Evolutionary conservation across 2,113 vertebrate genomes (phyloP).

Genomic region (Manacus vitellinus): DNA sequence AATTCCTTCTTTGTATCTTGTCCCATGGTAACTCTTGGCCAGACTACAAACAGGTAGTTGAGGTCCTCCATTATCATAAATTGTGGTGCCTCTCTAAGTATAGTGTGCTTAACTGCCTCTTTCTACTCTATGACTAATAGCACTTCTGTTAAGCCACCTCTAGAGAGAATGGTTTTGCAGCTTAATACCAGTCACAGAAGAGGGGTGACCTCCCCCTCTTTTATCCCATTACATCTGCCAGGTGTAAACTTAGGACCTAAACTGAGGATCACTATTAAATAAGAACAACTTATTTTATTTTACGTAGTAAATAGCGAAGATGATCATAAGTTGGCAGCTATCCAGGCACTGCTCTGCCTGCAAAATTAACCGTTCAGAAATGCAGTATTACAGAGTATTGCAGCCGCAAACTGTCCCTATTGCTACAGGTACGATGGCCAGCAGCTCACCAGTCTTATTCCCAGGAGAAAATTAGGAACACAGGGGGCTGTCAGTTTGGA

Average conservation of each 20-base stretch:
- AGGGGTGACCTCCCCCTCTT: not conserved
- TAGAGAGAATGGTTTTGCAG: not conserved
- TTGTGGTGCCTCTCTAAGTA: not conserved
- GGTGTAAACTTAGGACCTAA: not conserved
- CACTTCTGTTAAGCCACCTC: not conserved
- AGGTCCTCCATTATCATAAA: not conserved
- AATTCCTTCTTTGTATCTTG: not conserved
- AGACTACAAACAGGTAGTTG: not conserved
- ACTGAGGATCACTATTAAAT: not conserved
- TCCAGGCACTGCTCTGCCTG: not conserved
- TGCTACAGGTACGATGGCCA: rapidly evolving
- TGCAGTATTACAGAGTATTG: not conserved
- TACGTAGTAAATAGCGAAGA: not conserved
- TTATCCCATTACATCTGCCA: not conserved
- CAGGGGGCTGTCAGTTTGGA: not conserved
- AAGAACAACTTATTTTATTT: not conserved
- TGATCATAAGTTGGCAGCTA: not conserved
- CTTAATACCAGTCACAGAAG: not conserved
- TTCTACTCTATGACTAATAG: not conserved
- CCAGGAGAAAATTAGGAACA: not conserved
- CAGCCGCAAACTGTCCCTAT: rapidly evolving
- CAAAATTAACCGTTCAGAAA: not conserved
- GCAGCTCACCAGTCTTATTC: not conserved
- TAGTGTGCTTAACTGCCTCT: not conserved
- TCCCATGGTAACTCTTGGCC: not conserved